Evolutionary conservation across 2,888 invertebrate species (phyloP), one percentile per base, ranked within the genome.

Genomic region (Tetanocera ferruginea): DNA sequence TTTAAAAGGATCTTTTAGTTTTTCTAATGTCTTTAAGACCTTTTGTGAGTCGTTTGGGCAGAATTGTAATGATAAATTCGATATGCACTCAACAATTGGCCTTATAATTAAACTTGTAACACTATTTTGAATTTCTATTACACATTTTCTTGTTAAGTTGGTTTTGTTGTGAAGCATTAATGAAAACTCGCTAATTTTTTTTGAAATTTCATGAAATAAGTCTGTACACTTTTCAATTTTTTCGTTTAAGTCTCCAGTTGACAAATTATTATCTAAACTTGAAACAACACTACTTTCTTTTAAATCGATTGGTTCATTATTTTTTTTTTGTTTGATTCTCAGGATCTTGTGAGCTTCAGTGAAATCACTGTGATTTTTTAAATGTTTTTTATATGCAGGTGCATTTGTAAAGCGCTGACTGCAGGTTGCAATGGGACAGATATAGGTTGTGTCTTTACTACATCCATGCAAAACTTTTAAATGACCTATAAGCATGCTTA

Each of bases 71-170:
- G 49, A 43, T 49, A 67, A 19, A 67, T 49, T 67, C 9, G 23
- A 43, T 49, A 49, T 43, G 5, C 23, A 67, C 5, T 67, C 67
- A 49, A 43, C 49, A 8, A 67, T 23, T 37, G 49, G 11, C 9
- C 23, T 49, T 25, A 49, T 49, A 23, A 67, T 67, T 49, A 67
- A 67, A 67, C 49, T 49, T 17, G 49, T 25, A 2, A 49, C 67
- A 19, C 43, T 19, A 6, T 67, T 23, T 43, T 67, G 43, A 67
- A 67, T 67, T 43, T 67, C 37, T 5, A 43, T 67, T 23, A 43
- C 19, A 67, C 49, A 43, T 67, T 67, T 67, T 19, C 49, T n/a
- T 25, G 67, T 25, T 43, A 67, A n/a, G 49, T 67, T 19, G 49
- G 49, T 67, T 28, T 67, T 67, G 37, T 49, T 49, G 28, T 49